phyloP scores from a whole-genome alignment of 2,888 invertebrate genomes.

The Pristionchus fissidentatus region DNA sequence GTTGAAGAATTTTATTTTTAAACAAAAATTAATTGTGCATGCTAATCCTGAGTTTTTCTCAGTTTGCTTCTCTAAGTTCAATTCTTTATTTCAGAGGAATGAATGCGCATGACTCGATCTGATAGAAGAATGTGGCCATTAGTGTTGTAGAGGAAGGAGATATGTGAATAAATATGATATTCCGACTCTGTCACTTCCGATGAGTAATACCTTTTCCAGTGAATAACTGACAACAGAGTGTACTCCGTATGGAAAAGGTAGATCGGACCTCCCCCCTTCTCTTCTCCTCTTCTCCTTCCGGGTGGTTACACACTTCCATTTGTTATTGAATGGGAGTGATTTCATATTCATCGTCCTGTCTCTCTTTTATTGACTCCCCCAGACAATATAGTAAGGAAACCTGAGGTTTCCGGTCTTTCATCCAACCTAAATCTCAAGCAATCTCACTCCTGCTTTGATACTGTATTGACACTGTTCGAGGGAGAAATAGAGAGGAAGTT shows the following conservation, averaged over 20 bases:
- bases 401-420: too few species aligned
- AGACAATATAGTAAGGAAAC: conserved; percentile 10
- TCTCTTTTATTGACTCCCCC: too few species aligned
- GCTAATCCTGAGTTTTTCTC: too few species aligned
- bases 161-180: conserved; percentile 8
- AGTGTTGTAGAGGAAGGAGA: not conserved
- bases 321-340: conserved; percentile 28
- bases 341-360: conserved; percentile 24
- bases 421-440: too few species aligned
- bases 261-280: not conserved
- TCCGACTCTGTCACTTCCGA: not conserved
- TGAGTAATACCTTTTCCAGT: conserved; percentile 10
- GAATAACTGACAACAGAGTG: not conserved
- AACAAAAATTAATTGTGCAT: not conserved
- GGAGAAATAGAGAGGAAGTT: too few species aligned
- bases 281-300: not conserved
- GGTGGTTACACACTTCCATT: conserved; percentile 24
- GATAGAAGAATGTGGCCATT: not conserved
- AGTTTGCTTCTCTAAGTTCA: conserved; percentile 2
- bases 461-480: too few species aligned
- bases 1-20: too few species aligned
- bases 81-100: conserved; percentile 40
- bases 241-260: too few species aligned
- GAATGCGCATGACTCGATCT: not conserved
- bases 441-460: too few species aligned